Evolutionary conservation across 2,888 invertebrate genomes (phyloP).

Genomic region (Himalopsyche japonica): DNA sequence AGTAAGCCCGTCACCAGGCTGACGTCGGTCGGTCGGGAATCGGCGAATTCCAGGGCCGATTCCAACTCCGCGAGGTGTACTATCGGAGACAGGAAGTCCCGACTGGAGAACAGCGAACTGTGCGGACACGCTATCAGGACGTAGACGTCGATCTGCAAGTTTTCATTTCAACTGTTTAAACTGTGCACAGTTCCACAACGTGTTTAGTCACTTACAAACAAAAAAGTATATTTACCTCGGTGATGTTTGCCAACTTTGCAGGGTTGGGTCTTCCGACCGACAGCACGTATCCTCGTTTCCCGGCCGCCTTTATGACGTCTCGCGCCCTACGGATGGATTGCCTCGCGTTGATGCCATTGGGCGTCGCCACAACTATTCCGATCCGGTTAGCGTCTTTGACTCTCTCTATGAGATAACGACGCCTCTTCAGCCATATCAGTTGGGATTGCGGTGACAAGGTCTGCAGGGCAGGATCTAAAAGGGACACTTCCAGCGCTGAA

Average conservation of each 20-base stretch:
- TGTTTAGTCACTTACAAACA: no score
- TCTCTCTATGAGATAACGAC: conserved; percentile 85
- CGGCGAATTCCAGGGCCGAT: conserved; percentile 68
- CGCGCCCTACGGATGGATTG: conserved; percentile 76
- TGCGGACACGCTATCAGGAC: conserved; percentile 91
- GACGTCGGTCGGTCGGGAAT: conserved; percentile 46
- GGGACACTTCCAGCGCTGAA: conserved; percentile 62
- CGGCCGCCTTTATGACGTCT: conserved; percentile 69
- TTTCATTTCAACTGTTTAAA: no score
- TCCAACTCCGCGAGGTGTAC: conserved; percentile 93
- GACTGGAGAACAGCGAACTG: conserved; percentile 79
- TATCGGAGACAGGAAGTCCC: conserved; percentile 88
- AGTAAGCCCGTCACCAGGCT: conserved; percentile 75
- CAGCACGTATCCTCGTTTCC: conserved; percentile 88
- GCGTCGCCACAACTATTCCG: conserved; percentile 89
- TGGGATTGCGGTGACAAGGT: conserved; percentile 53
- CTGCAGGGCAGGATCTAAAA: conserved; percentile 55
- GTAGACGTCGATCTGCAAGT: conserved; percentile 80
- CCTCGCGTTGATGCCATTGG: conserved; percentile 80
- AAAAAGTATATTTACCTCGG: conserved; percentile 63
- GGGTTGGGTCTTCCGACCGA: conserved; percentile 94
- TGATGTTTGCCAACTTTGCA: conserved; percentile 93
- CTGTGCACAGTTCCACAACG: no score
- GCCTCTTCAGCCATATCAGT: conserved; percentile 69
- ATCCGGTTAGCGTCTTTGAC: conserved; percentile 86